phyloP scores from a whole-genome alignment of 1,140 invertebrate genomes.

The Psilanteris sp. region DNA sequence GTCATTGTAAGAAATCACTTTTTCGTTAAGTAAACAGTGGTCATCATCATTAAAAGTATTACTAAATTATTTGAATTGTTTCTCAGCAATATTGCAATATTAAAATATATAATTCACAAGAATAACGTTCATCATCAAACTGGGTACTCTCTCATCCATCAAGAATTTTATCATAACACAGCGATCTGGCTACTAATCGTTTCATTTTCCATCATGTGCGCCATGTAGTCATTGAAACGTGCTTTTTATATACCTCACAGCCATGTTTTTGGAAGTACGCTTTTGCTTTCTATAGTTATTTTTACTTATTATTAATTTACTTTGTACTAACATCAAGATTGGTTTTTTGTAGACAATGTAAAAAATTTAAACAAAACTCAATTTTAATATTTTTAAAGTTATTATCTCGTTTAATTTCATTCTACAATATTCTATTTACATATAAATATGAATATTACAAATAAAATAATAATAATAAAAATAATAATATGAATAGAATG shows the following conservation, averaged over 20 bases:
- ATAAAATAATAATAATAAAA: no score
- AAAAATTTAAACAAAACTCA: not conserved
- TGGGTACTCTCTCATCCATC: constrained; percentile 47
- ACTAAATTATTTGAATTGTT: no score
- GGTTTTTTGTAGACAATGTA: constrained; percentile 3
- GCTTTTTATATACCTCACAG: constrained; percentile 71
- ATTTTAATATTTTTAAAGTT: not conserved
- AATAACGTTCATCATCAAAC: not conserved
- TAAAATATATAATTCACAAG: no score
- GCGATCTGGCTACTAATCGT: constrained; percentile 71
- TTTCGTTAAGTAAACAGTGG: no score
- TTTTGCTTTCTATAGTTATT: constrained; percentile 69
- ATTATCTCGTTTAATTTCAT: not conserved
- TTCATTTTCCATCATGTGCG: constrained; percentile 50
- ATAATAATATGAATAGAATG: no score
- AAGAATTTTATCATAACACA: constrained; percentile 59
- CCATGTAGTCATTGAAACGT: constrained; percentile 51
- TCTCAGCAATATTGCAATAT: no score
- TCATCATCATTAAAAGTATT: no score
- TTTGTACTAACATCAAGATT: constrained; percentile 12
- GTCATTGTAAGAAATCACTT: no score
- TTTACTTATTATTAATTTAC: not conserved
- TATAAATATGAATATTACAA: no score
- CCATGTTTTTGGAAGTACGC: constrained; percentile 81
- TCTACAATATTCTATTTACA: not conserved